A percentile compares a stretch with the other conserved stretches of the same genome.
These are phyloP conservation scores for Melospiza melodia DNA, from an alignment of 2,113 vertebrate species.

Conservation along the genomic window DNA sequence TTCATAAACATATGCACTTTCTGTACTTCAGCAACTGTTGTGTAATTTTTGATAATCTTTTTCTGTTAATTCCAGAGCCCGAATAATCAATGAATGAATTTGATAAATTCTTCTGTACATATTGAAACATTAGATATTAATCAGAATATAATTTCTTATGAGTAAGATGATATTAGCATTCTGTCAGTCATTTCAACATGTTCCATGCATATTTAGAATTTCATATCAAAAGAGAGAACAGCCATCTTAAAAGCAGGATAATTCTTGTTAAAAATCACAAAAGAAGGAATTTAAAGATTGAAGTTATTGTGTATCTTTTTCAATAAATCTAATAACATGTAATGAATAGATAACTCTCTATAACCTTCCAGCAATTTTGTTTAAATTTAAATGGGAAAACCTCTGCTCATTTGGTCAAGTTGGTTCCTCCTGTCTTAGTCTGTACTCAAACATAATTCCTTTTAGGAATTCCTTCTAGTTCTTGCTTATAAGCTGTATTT, in stretches of 20 bases:
- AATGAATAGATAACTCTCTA: background rate
- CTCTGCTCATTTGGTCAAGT: background rate
- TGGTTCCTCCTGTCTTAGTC: background rate
- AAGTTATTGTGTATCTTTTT: background rate
- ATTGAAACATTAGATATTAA: background rate
- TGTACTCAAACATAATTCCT: background rate
- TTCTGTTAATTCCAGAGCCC: background rate
- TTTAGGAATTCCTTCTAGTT: background rate
- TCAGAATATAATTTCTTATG: background rate
- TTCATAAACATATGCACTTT: background rate
- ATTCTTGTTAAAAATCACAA: background rate
- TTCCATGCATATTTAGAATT: background rate
- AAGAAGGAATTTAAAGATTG: background rate
- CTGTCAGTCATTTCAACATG: background rate
- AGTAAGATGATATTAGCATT: background rate
- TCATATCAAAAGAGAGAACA: background rate
- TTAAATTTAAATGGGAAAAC: background rate
- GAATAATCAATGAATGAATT: background rate
- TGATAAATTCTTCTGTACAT: background rate
- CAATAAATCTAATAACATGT: background rate
- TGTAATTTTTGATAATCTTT: background rate
- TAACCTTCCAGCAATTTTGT: background rate
- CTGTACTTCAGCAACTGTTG: background rate
- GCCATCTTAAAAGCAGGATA: background rate
- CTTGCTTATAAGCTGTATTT: background rate